Base-by-base conservation (phyloP, 1,140 invertebrate species). In the Drosophila kikkawai region DNA sequence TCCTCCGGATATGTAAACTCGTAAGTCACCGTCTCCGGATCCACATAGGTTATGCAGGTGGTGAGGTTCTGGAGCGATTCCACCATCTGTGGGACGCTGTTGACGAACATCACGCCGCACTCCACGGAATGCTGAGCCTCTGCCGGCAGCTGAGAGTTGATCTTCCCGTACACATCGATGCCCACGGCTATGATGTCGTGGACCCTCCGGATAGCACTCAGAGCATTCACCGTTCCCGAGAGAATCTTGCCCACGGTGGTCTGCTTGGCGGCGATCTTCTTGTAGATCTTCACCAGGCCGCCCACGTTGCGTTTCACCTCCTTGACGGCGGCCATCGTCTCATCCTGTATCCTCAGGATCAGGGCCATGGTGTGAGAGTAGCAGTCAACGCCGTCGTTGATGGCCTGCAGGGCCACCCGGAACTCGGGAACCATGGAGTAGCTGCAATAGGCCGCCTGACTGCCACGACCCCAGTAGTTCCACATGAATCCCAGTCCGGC, bases 371-470 rank as follows among this genome's bases (percentile, higher is more conserved):
- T 83, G 42, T 71, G 75, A 9, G 32, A 60, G 56, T 92, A 92
- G 58, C 91, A 92, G 26, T 90, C 87, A 5, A 86, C 82, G 37
- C 91, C 91, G 8, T 70, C 82, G 32, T 86, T 83, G 13, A 92
- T 64, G 42, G 82, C 51, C 8, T 91, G 77, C 44, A 92, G 37
- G 3, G 82, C 88, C 36, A 59, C 66, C 15, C 74, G 87, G 29
- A 92, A 69, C 50, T 92, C 82, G 5, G 91, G 91, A 1, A 91
- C 79, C 51, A 81, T 78, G 0, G 91, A 91, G 48, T 92, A 92
- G 51, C 84, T 86, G 58, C 91, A 92, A 29, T 92, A 92, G 56
- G 91, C 91, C 7, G 91, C 87, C 32, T 84, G 79, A 0, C 55
- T 32, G 11, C 50, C 73, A 7, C 78, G 77, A 1, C 79, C 84